Evolutionary conservation across 2,888 invertebrate genomes (phyloP), one percentile per base, ranked within the genome.

Genomic region (Seira ritae): DNA sequence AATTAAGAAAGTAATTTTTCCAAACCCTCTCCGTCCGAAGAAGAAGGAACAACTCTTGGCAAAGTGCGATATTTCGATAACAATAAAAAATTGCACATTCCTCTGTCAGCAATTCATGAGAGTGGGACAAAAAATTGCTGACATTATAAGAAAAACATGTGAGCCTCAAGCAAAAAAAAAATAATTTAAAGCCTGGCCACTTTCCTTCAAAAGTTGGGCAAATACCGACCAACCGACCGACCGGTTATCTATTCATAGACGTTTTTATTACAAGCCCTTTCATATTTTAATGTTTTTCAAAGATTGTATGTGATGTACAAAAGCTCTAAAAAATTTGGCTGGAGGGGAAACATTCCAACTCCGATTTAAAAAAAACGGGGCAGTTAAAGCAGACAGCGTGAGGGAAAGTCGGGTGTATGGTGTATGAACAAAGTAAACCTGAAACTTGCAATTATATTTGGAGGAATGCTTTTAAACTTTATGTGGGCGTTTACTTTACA

Each of bases 1-100:
- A 60, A 60, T 60, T 60, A 60, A 10, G 60, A n/a, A 10, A n/a
- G 60, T 60, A 60, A n/a, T 60, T n/a, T 60, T n/a, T 60, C n/a
- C n/a, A 3, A 10, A 60, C 60, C 60, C n/a, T n/a, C n/a, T n/a
- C n/a, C n/a, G n/a, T n/a, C n/a, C n/a, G n/a, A 6, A 60, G 3
- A 17, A 10, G 4, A n/a, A 10, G 31, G 42, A 65, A 20, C 12
- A 55, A 20, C 62, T n/a, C n/a, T 67, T 80, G 73, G 60, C 74
- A 69, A 66, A 80, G n/a, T 55, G 55, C 55, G 55, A 80, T 69
- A 19, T 23, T 50, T 46, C 74, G 74, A 80, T 80, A 74, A 80
- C 74, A 80, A 74, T 80, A 68, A 80, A 80, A 74, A 80, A 80
- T 74, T 74, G 70, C 80, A 80, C 74, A 80, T 74, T 80, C 62